Percentiles rank a stretch among this genome's conserved stretches.
phyloP scores from a whole-genome alignment of 2,113 vertebrate genomes.

The Oreochromis tanganicae region DNA sequence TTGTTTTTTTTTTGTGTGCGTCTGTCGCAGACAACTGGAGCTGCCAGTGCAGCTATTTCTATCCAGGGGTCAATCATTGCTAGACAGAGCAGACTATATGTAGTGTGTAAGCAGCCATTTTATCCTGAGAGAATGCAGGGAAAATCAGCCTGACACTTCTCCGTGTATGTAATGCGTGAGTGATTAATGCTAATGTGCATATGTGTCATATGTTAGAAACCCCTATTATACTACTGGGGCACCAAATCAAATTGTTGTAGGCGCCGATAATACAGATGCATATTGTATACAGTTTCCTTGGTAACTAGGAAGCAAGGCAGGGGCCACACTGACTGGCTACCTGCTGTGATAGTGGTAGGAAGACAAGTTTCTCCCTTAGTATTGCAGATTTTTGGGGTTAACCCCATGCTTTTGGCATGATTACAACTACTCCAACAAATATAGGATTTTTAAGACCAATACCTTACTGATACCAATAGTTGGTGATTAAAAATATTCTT shows the following conservation, averaged over 20 bases:
- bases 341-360: constrained; percentile 4
- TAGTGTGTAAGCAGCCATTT: constrained; percentile 26
- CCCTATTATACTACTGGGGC: background rate
- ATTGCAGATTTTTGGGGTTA: background rate
- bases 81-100: constrained; percentile 18
- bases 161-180: background rate
- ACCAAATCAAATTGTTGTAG: background rate
- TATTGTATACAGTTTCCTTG: constrained; percentile 20
- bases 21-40: constrained; percentile 28
- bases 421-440: background rate
- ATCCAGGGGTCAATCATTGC: constrained; percentile 38
- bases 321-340: background rate
- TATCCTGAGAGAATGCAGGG: background rate
- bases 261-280: background rate
- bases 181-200: background rate
- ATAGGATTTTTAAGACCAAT: background rate
- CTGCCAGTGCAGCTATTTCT: constrained; percentile 48
- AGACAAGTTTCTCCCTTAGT: background rate
- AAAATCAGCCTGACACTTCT: background rate
- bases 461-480: background rate
- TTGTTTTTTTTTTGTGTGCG: background rate
- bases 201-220: background rate
- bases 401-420: background rate
- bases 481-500: background rate
- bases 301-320: constrained; percentile 19